Evolutionary conservation across 2,113 vertebrate species (phyloP).

Genomic region (Podiceps cristatus): DNA sequence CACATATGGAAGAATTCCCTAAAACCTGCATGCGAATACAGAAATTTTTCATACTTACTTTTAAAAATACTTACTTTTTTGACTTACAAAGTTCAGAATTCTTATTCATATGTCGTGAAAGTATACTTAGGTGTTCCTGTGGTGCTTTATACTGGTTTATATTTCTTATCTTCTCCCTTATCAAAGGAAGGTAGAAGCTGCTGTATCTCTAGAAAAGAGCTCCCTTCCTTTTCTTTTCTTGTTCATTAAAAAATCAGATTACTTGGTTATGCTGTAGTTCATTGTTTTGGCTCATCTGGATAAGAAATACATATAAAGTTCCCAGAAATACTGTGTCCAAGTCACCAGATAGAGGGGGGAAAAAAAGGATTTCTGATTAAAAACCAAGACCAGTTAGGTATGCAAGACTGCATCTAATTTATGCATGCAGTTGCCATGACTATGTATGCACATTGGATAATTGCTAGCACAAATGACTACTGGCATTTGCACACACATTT

Average conservation of each 20-base stretch:
- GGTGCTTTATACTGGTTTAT: neutral
- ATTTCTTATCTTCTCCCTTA: neutral
- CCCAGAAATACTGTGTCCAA: neutral
- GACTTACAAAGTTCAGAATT: neutral
- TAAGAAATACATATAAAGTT: neutral
- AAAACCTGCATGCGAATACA: neutral
- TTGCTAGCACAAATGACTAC: constrained; percentile 50
- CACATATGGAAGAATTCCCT: neutral
- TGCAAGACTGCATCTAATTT: constrained; percentile 12
- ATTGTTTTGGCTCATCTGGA: neutral
- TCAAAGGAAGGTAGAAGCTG: neutral
- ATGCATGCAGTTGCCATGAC: constrained; percentile 50
- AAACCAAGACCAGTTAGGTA: neutral
- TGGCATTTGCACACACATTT: constrained; percentile 71
- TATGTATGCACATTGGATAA: constrained; percentile 28
- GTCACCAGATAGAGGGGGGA: neutral
- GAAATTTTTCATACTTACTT: neutral
- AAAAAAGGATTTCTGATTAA: neutral
- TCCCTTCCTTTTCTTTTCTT: neutral
- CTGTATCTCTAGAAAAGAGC: neutral
- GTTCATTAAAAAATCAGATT: neutral
- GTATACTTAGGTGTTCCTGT: neutral
- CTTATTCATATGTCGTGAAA: neutral
- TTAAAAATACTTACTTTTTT: too few relatives aligned
- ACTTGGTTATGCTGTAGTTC: neutral